Evolutionary conservation across 1,140 invertebrate species (phyloP).

Genomic region (Drosophila nigromelanica): DNA sequence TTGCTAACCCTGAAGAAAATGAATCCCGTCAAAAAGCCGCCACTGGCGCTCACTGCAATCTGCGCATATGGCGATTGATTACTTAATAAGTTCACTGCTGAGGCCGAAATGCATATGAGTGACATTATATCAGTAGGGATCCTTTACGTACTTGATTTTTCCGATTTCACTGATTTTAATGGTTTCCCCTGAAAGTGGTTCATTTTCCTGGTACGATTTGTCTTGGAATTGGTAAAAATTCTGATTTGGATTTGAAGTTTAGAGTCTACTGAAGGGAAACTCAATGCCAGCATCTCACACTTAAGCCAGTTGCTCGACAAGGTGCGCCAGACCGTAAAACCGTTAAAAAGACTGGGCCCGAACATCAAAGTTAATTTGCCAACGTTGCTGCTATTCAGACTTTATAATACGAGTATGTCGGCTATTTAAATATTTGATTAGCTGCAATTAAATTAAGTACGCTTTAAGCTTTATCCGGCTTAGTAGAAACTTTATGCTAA

Average conservation of each 20-base stretch:
- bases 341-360: not conserved
- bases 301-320: conserved; percentile 4
- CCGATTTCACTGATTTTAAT: not conserved
- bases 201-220: conserved; percentile 19
- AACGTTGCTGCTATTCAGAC: not conserved
- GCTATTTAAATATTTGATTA: conserved; percentile 42
- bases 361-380: conserved; percentile 57
- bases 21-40: conserved; percentile 40
- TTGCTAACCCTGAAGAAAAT: conserved; percentile 44
- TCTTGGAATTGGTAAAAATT: not conserved
- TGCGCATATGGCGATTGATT: conserved; percentile 46
- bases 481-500: not conserved
- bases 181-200: not conserved
- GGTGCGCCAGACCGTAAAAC: conserved; percentile 47
- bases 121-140: conserved; percentile 11
- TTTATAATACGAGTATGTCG: not conserved
- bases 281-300: conserved; percentile 24
- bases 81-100: conserved; percentile 34
- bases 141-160: conserved; percentile 43
- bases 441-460: conserved; percentile 39
- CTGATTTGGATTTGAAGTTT: not conserved
- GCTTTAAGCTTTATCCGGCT: conserved; percentile 15
- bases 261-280: conserved; percentile 17
- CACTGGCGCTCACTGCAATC: conserved; percentile 41
- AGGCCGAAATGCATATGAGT: not conserved